Conservation (phyloP, 2,113 vertebrate species). For the Actenoides lindsayi region DNA sequence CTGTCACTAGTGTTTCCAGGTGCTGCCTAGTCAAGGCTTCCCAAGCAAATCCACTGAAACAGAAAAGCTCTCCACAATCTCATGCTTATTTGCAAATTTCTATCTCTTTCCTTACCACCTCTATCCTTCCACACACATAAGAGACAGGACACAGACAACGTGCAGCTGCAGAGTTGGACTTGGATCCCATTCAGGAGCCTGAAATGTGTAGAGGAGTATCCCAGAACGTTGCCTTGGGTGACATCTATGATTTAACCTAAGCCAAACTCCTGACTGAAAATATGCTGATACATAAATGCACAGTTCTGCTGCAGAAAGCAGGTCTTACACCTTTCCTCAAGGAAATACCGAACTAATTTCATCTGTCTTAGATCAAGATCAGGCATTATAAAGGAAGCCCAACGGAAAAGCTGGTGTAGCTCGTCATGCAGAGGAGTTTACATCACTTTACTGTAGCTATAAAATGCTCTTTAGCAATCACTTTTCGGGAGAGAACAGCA, state of each 20-base stretch:
- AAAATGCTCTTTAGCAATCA: neutral
- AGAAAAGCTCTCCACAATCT: neutral
- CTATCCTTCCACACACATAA: neutral
- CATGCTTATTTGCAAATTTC: neutral
- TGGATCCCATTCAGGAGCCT: neutral
- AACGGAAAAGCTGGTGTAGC: neutral
- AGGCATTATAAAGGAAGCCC: neutral
- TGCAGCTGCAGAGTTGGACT: fast-evolving
- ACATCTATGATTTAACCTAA: neutral
- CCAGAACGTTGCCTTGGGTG: neutral
- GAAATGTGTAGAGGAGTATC: neutral
- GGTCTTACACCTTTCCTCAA: neutral
- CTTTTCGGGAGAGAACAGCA: neutral
- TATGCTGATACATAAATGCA: fast-evolving
- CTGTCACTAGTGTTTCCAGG: neutral
- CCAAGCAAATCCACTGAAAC: neutral
- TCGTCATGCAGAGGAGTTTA: neutral
- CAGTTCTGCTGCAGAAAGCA: neutral
- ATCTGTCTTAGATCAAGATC: neutral
- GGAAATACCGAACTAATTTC: neutral
- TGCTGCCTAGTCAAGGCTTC: neutral
- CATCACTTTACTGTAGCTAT: neutral
- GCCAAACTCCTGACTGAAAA: neutral
- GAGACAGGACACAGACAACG: neutral
- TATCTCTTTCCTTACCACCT: neutral